Percentiles rank a stretch among this genome's conserved stretches.
phyloP scores from a whole-genome alignment of 2,888 invertebrate species.

The Calameuta filiformis region DNA sequence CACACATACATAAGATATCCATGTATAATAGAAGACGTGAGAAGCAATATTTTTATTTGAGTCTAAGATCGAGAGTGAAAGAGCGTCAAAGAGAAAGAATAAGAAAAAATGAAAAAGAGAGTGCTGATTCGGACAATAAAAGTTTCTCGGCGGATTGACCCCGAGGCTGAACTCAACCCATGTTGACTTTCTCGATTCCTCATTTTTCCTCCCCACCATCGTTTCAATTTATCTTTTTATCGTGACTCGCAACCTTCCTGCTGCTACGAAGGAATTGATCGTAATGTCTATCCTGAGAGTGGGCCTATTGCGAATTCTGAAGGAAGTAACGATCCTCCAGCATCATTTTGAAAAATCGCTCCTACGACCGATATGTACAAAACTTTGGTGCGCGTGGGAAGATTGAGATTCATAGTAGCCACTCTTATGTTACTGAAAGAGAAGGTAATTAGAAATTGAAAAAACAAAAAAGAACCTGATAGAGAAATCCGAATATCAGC shows the following conservation, averaged over 20 bases:
- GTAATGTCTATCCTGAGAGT: not conserved
- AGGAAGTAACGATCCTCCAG: not conserved
- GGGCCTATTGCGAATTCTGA: not conserved
- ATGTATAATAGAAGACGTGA: not conserved
- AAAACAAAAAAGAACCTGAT: not conserved
- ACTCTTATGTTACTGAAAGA: not conserved
- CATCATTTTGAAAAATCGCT: not conserved
- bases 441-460: constrained; percentile 6
- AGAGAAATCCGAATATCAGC: not conserved
- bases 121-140: not conserved
- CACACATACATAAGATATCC: not conserved
- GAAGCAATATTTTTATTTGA: constrained; percentile 6
- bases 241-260: constrained; percentile 9
- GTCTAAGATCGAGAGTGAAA: not conserved
- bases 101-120: constrained; percentile 4
- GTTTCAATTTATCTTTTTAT: constrained; percentile 7
- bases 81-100: constrained; percentile 11
- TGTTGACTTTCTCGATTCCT: constrained; percentile 15
- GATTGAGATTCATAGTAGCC: not conserved
- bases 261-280: constrained; percentile 6
- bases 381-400: not conserved
- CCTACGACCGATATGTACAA: not conserved
- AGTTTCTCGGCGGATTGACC: not conserved
- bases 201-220: constrained; percentile 11
- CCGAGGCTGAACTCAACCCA: not conserved